A percentile compares a stretch with the other conserved stretches of the same genome.
Conservation (phyloP, 2,888 invertebrate genomes). For the Megamerina dolium region DNA sequence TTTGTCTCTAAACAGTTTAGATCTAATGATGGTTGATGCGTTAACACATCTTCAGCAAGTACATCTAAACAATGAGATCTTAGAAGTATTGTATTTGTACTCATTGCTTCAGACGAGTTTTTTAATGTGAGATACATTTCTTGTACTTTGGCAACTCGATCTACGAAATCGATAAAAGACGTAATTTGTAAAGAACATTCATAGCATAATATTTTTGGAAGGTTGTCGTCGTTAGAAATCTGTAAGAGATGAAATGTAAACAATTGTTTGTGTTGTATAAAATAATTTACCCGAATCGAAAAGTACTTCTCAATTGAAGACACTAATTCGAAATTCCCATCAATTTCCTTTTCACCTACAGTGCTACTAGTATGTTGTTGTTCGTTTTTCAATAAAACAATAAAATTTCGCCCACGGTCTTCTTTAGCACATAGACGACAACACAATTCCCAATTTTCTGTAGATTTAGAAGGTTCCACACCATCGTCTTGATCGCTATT, state of each 20-base stretch:
- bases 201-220: constrained; percentile 33
- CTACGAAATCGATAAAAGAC: constrained; percentile 4
- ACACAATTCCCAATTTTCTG: constrained; percentile 15
- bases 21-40: constrained; percentile 16
- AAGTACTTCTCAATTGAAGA: constrained; percentile 40
- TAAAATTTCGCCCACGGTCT: constrained; percentile 27
- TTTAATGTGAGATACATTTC: constrained; percentile 12
- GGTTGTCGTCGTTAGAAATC: constrained; percentile 33
- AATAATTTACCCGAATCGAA: constrained; percentile 39
- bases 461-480: no score
- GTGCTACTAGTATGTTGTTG: background rate
- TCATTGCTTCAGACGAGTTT: constrained; percentile 23
- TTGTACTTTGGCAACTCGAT: constrained; percentile 3
- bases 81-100: constrained; percentile 14
- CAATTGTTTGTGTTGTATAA: no score
- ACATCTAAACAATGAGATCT: constrained; percentile 29
- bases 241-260: no score
- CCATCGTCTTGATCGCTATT: no score
- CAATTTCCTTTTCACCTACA: no score
- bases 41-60: constrained; percentile 15
- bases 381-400: constrained; percentile 32
- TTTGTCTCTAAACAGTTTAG: constrained; percentile 30
- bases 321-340: constrained; percentile 26
- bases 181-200: background rate
- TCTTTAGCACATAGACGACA: constrained; percentile 21